Percentiles rank a stretch among this genome's conserved stretches.
Conservation (phyloP, 2,888 invertebrate genomes). For the Ophonus ardosiacus region DNA sequence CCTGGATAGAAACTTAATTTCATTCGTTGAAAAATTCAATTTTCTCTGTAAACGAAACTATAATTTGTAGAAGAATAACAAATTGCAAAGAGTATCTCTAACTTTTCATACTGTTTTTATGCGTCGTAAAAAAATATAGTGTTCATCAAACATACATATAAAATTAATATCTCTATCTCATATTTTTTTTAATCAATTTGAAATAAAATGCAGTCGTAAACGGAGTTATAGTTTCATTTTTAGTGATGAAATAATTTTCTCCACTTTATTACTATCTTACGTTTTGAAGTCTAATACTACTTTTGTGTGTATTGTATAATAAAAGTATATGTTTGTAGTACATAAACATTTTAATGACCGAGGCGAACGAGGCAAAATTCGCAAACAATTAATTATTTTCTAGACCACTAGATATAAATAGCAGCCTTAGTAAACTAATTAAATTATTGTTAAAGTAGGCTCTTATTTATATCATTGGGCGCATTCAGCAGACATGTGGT, state of each 20-base stretch:
- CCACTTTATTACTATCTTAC: background rate
- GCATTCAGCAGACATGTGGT: too few relatives aligned
- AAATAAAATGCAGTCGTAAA: slow-evolving; percentile 22
- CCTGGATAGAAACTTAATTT: background rate
- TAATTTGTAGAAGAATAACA: background rate
- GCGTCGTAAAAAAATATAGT: background rate
- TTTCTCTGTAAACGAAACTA: background rate
- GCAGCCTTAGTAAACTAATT: too few relatives aligned
- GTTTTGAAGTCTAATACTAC: background rate
- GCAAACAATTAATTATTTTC: too few relatives aligned
- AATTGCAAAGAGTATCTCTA: background rate
- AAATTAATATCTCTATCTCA: slow-evolving; percentile 1
- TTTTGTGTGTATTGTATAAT: background rate
- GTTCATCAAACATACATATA: slow-evolving; percentile 30
- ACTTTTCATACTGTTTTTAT: background rate
- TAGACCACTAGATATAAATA: too few relatives aligned
- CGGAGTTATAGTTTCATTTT: background rate
- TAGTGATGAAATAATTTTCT: background rate
- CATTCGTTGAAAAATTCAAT: background rate
- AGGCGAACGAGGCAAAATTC: background rate
- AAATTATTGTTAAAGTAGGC: too few relatives aligned
- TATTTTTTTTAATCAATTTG: slow-evolving; percentile 35
- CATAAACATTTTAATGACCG: background rate
- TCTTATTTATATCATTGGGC: too few relatives aligned
- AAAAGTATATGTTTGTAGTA: background rate